Base-by-base conservation (phyloP, 2,797 vertebrate species). In the Lerista edwardsae region DNA sequence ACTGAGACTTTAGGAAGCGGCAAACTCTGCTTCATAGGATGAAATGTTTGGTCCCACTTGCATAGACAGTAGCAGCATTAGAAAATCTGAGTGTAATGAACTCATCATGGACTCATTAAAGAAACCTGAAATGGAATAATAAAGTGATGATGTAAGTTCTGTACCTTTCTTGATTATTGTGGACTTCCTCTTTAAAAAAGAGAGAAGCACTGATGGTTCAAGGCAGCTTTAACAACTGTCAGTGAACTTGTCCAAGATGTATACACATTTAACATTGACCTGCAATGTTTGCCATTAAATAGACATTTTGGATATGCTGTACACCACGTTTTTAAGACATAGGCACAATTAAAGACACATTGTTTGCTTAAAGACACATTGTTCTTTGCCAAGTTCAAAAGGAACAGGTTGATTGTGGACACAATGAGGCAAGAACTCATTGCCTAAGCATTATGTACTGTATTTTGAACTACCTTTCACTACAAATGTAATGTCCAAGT, bases 401-500 rank as follows among this genome's bases (percentile, higher is more conserved):
- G 2, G 61, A 57, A 21, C 62, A 14, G 47, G 31, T 31, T 75
- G 75, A 65, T 59, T 10, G 41, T 79, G 5, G 15, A 2, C 4
- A 64, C 39, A 74, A 6, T 67, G 7, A 68, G 3, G n/a, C 4
- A 11, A 83, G 14, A 76, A n/a, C 67, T 55, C 31, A 65, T 59
- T 74, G 51, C 12, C 29, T 19, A 79, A 69, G 64, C 69, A 17
- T 39, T 80, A 51, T 36, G 21, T 88, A 67, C 51, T 74, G 51
- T 27, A n/a, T 51, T 36, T 57, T 44, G 80, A 39, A 80, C 39
- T 61, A 10, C 0, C 11, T 76, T 91, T 86, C 61, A 79, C 17
- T 75, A 75, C 36, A 88, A 3, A 69, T 87, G 84, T 78, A 72
- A 59, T 61, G 41, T 67, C 5, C 51, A 4, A 67, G 17, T 76